These are phyloP conservation scores for Drosophila rellima DNA, from an alignment of 2,888 invertebrate species.

Conservation along the genomic window DNA sequence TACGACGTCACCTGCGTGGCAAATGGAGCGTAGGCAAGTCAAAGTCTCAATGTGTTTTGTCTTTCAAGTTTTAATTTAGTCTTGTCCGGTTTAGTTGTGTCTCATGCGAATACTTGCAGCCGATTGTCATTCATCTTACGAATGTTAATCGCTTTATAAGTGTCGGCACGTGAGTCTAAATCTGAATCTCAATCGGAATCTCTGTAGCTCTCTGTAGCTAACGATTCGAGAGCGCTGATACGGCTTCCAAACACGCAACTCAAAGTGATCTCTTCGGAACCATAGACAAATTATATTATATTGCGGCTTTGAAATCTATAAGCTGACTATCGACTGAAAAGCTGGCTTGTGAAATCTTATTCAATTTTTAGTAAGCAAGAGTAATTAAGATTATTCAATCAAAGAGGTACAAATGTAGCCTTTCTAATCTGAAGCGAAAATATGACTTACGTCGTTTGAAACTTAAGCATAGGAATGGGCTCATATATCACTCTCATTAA, in stretches of 20 bases:
- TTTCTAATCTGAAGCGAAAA: neutral
- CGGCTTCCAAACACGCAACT: constrained; percentile 30
- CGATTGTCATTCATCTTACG: constrained; percentile 57
- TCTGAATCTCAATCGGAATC: constrained; percentile 3
- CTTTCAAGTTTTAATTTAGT: constrained; percentile 24
- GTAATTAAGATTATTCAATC: constrained; percentile 22
- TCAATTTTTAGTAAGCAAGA: constrained; percentile 2
- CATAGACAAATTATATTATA: constrained; percentile 25
- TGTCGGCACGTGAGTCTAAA: constrained; percentile 68
- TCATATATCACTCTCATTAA: too few relatives aligned
- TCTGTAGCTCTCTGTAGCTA: neutral
- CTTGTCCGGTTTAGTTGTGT: constrained; percentile 50
- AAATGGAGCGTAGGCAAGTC: constrained; percentile 42
- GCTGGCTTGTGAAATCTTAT: constrained; percentile 36
- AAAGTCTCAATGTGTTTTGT: constrained; percentile 7
- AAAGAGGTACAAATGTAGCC: neutral
- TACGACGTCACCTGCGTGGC: constrained; percentile 41
- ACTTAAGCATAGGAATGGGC: neutral
- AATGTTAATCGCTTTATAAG: constrained; percentile 75
- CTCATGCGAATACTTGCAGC: constrained; percentile 43
- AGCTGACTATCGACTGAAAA: constrained; percentile 5
- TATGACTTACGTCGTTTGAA: too few relatives aligned
- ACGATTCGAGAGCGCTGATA: constrained; percentile 43
- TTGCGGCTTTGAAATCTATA: neutral
- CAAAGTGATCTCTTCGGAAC: constrained; percentile 2